These are phyloP conservation scores for Hylyphantes graminicola DNA, from an alignment of 1,140 invertebrate genomes.

Conservation along the genomic window DNA sequence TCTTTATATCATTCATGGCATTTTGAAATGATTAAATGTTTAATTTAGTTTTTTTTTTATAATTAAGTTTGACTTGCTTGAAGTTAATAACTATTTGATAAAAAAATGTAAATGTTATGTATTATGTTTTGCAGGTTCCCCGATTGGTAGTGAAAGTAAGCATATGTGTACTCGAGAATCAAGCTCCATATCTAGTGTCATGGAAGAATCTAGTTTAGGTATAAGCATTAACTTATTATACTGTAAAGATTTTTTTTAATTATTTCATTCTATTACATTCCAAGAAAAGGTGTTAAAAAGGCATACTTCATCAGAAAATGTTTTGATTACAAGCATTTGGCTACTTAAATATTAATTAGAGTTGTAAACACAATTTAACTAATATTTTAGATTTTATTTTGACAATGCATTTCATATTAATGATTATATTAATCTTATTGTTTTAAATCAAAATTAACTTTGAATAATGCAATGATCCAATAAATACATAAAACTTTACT, in stretches of 20 bases:
- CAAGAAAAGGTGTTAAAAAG: background rate
- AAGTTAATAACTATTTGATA: no score
- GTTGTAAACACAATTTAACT: no score
- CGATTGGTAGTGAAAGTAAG: conserved; percentile 52
- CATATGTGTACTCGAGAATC: conserved; percentile 51
- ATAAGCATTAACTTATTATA: background rate
- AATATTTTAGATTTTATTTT: no score
- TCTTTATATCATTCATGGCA: background rate
- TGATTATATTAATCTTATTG: no score
- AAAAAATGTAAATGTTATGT: background rate
- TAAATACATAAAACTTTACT: no score
- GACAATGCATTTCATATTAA: no score
- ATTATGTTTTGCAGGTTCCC: conserved; percentile 27
- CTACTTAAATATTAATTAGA: background rate
- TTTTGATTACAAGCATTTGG: background rate
- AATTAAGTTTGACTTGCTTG: conserved; percentile 1
- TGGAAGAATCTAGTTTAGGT: conserved; percentile 60
- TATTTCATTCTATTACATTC: background rate
- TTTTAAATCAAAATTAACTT: no score
- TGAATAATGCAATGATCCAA: no score
- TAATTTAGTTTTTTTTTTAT: background rate
- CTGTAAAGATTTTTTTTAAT: background rate
- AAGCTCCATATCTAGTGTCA: conserved; percentile 54
- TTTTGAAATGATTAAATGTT: background rate
- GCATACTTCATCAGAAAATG: background rate